Base-by-base conservation (phyloP, 2,888 invertebrate species). In the Chloroclysta siterata region DNA sequence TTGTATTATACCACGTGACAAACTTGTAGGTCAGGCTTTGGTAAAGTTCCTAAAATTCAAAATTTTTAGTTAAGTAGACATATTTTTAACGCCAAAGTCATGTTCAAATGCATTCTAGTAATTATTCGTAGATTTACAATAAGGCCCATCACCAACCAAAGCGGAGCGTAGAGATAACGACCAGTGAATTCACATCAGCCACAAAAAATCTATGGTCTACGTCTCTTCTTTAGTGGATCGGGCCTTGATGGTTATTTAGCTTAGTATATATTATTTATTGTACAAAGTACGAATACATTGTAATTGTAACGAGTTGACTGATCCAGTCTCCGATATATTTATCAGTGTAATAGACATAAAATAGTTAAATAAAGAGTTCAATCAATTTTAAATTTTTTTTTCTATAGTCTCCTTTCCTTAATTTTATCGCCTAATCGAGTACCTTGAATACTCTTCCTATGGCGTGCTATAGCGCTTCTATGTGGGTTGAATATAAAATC, bases 251-350 rank as follows among this genome's bases (percentile, higher is more conserved):
- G 33, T 58, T 48, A 44, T 53, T 61, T 72, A 51, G 39, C 69
- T 65, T 68, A 68, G 63, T 57, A 69, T 76, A 70, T 75, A 77
- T 80, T 81, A 88, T 89, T 89, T 89, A 89, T 90, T 88, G 87
- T 89, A 89, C 89, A 81, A 85, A 89, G 85, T 87, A 87, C 83
- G 76, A 75, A 77, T 7, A 59, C 50, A 53, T 66, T 66, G 55
- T 62, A 61, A 63, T 65, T 60, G 59, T 56, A 59, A 56, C 70
- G 47, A 63, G 64, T 58, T 71, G 66, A 68, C 64, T 69, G 47
- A 48, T 60, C 42, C 60, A 59, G 60, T 63, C 53, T 53, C 65
- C 51, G 60, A 56, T 63, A 62, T 68, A 64, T 56, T 70, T 75
- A 71, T 75, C 72, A 75, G 73, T 70, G 62, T 73, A 71, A 66